A percentile compares a stretch with the other conserved stretches of the same genome.
Conservation (phyloP, 2,113 vertebrate genomes). For the Aplodontia rufa region DNA sequence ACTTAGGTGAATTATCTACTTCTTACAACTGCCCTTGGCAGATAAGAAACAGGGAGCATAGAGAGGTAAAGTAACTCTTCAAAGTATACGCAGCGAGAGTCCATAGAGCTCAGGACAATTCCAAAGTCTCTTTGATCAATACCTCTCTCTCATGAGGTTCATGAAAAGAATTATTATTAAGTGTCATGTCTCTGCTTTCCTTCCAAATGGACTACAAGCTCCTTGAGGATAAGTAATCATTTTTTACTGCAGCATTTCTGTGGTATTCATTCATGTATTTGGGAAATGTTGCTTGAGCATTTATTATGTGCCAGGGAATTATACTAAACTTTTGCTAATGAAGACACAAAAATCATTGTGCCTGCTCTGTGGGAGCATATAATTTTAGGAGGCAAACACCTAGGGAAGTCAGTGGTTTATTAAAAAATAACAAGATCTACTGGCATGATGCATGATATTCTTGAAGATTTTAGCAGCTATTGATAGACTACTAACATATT, state of each 20-base stretch:
- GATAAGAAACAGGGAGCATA: not conserved
- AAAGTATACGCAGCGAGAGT: not conserved
- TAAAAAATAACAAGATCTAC: not conserved
- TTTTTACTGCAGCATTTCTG: not conserved
- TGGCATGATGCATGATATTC: not conserved
- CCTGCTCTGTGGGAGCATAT: not conserved
- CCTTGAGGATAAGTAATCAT: not conserved
- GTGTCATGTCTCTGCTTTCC: not conserved
- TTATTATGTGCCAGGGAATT: not conserved
- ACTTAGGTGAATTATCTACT: not conserved
- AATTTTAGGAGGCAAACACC: not conserved
- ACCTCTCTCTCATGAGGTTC: not conserved
- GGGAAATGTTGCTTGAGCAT: not conserved
- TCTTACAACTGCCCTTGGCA: not conserved
- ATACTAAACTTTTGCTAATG: not conserved
- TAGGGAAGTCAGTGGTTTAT: not conserved
- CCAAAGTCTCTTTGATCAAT: not conserved
- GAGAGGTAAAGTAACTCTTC: not conserved
- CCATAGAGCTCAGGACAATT: not conserved
- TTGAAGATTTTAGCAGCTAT: not conserved
- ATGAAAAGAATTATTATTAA: not conserved
- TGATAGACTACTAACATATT: not conserved
- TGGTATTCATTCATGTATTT: not conserved
- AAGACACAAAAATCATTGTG: not conserved
- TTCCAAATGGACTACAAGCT: not conserved